Percentiles rank a stretch among this genome's conserved stretches.
Evolutionary conservation across 2,113 vertebrate species (phyloP).

Genomic region (Microtus montanus): DNA sequence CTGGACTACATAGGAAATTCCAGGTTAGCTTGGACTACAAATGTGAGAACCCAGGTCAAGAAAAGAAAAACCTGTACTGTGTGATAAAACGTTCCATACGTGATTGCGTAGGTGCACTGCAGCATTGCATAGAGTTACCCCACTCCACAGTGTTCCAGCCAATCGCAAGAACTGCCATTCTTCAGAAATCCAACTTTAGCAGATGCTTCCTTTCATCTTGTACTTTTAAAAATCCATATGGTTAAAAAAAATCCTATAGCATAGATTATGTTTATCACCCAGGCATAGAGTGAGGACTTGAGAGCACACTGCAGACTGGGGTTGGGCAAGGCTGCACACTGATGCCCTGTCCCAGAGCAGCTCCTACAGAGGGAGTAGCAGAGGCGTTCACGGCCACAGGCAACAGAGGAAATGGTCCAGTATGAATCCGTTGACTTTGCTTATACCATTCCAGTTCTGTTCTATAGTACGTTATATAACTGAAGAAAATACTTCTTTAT

Average conservation of each 20-base stretch:
- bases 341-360: background rate
- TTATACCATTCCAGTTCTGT: slow-evolving; percentile 40
- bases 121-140: background rate
- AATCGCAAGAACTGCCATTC: background rate
- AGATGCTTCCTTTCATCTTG: background rate
- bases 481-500: slow-evolving; percentile 54
- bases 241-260: background rate
- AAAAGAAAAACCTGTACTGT: background rate
- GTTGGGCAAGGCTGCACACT: background rate
- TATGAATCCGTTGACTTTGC: slow-evolving; percentile 17
- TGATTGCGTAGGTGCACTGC: background rate
- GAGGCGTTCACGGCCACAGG: background rate
- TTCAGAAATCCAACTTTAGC: background rate
- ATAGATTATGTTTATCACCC: background rate
- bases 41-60: background rate
- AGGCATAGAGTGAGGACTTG: background rate
- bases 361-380: background rate
- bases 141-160: background rate
- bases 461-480: slow-evolving; percentile 16
- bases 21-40: background rate
- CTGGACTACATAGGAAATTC: background rate
- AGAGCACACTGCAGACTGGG: background rate
- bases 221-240: background rate
- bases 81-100: background rate
- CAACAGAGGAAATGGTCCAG: background rate